Conservation (phyloP, 2,113 vertebrate species). For the Leptobrachium leishanense region DNA sequence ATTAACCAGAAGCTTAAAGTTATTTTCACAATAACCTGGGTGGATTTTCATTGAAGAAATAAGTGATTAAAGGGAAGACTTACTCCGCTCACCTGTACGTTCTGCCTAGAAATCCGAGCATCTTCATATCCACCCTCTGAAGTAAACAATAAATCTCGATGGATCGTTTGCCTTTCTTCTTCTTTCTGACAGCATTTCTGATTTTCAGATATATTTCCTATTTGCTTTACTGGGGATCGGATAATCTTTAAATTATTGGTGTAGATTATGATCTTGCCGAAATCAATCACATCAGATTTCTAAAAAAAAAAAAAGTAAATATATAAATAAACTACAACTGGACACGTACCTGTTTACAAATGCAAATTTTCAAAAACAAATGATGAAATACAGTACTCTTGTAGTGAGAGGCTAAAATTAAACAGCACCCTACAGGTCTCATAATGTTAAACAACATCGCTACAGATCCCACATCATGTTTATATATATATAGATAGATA, state of each 20-base stretch:
- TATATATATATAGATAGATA: too few species aligned
- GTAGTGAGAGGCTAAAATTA: too few species aligned
- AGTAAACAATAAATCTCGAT: slow-evolving; percentile 17
- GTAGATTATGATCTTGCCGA: slow-evolving; percentile 97
- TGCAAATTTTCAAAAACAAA: too few species aligned
- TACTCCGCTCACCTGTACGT: slow-evolving; percentile 56
- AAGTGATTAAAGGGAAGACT: neutral
- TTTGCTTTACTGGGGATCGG: slow-evolving; percentile 76
- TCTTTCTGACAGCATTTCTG: slow-evolving; percentile 56
- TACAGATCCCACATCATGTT: too few species aligned
- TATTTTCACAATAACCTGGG: too few species aligned
- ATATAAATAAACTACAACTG: neutral
- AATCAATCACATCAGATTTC: slow-evolving; percentile 81
- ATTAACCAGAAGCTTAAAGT: too few species aligned
- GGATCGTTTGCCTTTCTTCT: slow-evolving; percentile 50
- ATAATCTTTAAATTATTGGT: slow-evolving; percentile 95
- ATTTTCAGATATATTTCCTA: slow-evolving; percentile 66
- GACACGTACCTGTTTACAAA: too few species aligned
- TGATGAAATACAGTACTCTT: too few species aligned
- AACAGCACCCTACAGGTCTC: too few species aligned
- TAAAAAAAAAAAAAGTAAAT: slow-evolving; percentile 49
- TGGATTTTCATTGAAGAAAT: neutral
- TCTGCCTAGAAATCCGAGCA: slow-evolving; percentile 31
- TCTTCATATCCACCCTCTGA: slow-evolving; percentile 41
- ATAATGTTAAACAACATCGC: too few species aligned